Percentiles rank a stretch among this genome's conserved stretches.
phyloP scores from a whole-genome alignment of 2,888 invertebrate species.

The Oxystoma pomonae region DNA sequence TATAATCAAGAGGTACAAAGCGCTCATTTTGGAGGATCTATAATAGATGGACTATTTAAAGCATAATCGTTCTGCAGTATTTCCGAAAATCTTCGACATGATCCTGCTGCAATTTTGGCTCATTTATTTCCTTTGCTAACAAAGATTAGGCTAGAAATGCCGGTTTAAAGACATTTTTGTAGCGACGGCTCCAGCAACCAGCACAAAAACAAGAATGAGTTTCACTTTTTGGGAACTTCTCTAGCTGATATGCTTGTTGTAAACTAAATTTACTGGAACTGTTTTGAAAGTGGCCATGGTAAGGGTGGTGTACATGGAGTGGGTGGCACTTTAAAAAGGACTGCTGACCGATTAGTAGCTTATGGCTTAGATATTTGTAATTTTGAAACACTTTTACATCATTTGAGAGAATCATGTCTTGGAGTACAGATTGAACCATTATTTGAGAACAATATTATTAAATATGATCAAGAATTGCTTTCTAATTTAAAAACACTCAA shows the following conservation, averaged over 20 bases:
- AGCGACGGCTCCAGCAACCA: conserved; percentile 16
- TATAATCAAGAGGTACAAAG: conserved; percentile 13
- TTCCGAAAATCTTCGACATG: conserved; percentile 11
- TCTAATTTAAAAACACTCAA: neutral
- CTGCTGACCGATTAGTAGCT: conserved; percentile 10
- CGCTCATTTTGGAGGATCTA: conserved; percentile 17
- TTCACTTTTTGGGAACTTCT: conserved; percentile 10
- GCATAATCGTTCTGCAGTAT: conserved; percentile 11
- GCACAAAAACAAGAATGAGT: conserved; percentile 19
- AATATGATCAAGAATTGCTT: neutral
- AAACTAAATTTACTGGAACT: conserved; percentile 13
- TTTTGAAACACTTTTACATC: conserved; percentile 6
- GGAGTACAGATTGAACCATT: neutral
- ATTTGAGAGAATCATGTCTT: neutral
- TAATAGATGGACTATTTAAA: neutral
- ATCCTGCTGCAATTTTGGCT: conserved; percentile 15
- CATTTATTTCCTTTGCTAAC: conserved; percentile 9
- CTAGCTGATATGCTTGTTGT: conserved; percentile 7
- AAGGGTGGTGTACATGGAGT: conserved; percentile 19
- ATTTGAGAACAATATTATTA: neutral
- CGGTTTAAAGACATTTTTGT: conserved; percentile 7
- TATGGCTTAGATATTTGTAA: conserved; percentile 8
- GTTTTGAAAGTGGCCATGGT: conserved; percentile 14
- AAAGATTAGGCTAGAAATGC: neutral
- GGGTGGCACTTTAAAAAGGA: conserved; percentile 16